These are phyloP conservation scores for Solenodon paradoxus DNA, from an alignment of 2,113 vertebrate genomes.

Conservation along the genomic window DNA sequence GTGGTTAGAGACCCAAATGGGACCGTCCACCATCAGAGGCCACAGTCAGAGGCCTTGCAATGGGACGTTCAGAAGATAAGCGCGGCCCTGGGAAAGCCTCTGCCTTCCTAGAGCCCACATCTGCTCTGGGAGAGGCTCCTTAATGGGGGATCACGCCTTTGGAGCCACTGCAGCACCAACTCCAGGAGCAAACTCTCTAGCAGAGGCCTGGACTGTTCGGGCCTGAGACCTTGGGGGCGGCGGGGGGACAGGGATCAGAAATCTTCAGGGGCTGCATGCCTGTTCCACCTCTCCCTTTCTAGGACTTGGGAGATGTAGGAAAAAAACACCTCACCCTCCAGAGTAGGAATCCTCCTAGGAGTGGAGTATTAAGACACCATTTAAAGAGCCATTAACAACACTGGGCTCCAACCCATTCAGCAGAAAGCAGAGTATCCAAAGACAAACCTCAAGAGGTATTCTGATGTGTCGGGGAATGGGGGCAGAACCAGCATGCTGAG, in stretches of 20 bases:
- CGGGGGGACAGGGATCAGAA: neutral
- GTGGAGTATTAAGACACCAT: neutral
- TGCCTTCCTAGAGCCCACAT: neutral
- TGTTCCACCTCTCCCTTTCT: rapidly evolving
- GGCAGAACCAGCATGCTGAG: neutral
- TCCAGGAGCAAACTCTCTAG: neutral
- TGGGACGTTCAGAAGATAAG: neutral
- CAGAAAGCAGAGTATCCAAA: neutral
- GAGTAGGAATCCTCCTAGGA: neutral
- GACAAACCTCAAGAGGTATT: neutral
- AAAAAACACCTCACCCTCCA: neutral
- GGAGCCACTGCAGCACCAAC: neutral
- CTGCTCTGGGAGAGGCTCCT: neutral
- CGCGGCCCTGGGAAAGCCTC: neutral
- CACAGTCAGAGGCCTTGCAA: neutral
- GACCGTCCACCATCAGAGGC: neutral
- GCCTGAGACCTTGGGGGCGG: rapidly evolving
- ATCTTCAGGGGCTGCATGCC: no score
- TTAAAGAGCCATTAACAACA: neutral
- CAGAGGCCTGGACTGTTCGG: neutral
- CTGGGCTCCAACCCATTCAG: neutral
- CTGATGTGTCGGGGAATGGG: neutral
- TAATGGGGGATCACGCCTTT: neutral
- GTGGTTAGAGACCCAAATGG: neutral
- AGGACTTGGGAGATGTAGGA: neutral